Base-by-base conservation (phyloP, 37 sponge, comb jelly and placozoan species). In the Amphimedon queenslandica region DNA sequence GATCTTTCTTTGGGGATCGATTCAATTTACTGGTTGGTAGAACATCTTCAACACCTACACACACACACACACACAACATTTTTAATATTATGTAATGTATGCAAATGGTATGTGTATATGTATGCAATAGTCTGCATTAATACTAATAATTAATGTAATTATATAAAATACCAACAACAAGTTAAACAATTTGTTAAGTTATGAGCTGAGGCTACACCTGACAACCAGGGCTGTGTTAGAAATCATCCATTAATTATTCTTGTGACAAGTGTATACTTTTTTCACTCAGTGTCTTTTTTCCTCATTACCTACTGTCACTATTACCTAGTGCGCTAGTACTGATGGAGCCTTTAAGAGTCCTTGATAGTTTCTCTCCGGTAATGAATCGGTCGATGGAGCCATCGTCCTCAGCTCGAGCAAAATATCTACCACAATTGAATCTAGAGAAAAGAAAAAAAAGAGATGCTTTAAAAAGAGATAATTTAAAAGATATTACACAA, bases 341-440 rank as follows among this genome's bases (percentile, higher is more conserved):
- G 10, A 55, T 58, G 21, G 79, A 72, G 42, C 79, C 79, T 47
- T 42, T 57, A 10, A 79, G 37, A 8, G 73, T 78, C 69, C 57
- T 65, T 1, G 79, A 78, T 8, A 78, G 64, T 40, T 29, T 78
- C 72, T 95, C 87, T 34, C 83, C 96, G 60, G 91, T 67, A 27
- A 95, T 82, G 55, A 95, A 82, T 33, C 92, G 74, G 67, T 95
- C 96, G 2, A 85, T 64, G 56, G 86, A 84, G 8, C 89, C 85
- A 82, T 95, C 96, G 23, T 82, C 85, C 42, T 84, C 89, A 41
- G 82, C 73, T 42, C 86, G 66, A 38, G 81, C 78, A 43, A 92
- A 64, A 89, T 89, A 92, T 21, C 78, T 74, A 37, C 77, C 82
- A 73, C 93, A 83, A 33, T 56, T 47, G 57, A 83, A 89, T 61